Conservation (phyloP, 1,140 invertebrate genomes). For the Drosophila ficusphila region DNA sequence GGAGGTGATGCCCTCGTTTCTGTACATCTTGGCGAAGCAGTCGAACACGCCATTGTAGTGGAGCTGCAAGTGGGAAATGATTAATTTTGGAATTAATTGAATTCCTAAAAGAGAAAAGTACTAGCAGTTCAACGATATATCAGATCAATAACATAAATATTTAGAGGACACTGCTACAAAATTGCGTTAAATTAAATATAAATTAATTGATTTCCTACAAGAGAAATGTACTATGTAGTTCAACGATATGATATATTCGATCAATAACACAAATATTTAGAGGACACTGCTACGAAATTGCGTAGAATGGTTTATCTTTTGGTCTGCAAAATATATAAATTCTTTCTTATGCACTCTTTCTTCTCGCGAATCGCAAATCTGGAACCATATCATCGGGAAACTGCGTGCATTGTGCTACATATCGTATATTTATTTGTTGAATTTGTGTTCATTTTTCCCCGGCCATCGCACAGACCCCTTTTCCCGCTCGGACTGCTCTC, state of each 20-base stretch:
- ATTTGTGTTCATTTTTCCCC: slow-evolving; percentile 8
- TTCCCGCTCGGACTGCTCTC: neutral
- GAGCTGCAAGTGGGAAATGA: no score
- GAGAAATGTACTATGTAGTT: no score
- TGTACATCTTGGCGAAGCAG: slow-evolving; percentile 95
- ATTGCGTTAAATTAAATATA: no score
- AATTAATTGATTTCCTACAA: no score
- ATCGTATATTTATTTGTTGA: neutral
- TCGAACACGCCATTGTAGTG: slow-evolving; percentile 93
- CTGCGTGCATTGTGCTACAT: slow-evolving; percentile 20
- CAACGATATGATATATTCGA: no score
- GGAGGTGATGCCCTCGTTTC: slow-evolving; percentile 91
- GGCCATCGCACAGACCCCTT: neutral
- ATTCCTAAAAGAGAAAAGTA: no score
- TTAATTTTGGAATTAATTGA: no score
- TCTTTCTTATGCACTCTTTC: neutral
- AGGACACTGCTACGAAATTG: no score
- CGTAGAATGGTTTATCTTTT: neutral
- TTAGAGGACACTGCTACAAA: no score
- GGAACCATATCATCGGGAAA: neutral
- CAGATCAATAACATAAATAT: no score
- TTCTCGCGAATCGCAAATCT: neutral
- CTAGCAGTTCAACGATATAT: no score
- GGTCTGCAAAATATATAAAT: neutral
- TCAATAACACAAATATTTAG: no score